Conservation (phyloP, 2,113 vertebrate species). For the Lamprologus sp. region DNA sequence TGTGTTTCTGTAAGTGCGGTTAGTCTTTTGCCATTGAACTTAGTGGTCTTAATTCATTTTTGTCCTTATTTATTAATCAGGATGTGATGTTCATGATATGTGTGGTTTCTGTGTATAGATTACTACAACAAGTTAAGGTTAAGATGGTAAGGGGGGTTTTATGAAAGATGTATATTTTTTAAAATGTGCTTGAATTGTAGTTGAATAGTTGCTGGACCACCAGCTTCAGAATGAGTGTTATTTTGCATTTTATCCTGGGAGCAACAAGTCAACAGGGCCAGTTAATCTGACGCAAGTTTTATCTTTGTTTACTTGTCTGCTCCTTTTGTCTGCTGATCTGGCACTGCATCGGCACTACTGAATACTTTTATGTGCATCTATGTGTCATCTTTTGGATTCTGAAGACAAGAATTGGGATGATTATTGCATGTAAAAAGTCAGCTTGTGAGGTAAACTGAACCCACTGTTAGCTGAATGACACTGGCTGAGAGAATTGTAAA, state of each 20-base stretch:
- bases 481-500: background rate
- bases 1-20: background rate
- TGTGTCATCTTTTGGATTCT: background rate
- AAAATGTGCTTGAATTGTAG: background rate
- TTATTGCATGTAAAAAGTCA: background rate
- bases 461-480: background rate
- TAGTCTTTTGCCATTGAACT: background rate
- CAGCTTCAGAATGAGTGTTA: background rate
- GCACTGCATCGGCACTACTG: accelerated
- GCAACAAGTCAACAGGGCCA: background rate
- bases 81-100: background rate
- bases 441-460: background rate
- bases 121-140: background rate
- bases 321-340: background rate
- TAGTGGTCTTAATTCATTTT: background rate
- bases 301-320: background rate
- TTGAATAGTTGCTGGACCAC: background rate
- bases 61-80: constrained; percentile 8
- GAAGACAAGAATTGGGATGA: background rate
- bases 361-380: background rate
- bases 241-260: background rate
- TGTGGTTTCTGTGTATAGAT: background rate
- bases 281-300: background rate
- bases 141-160: background rate
- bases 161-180: background rate